Base-by-base conservation (phyloP, 30 jellyfish, hydroid and myxozoan genomes). In the Mastigias papua region DNA sequence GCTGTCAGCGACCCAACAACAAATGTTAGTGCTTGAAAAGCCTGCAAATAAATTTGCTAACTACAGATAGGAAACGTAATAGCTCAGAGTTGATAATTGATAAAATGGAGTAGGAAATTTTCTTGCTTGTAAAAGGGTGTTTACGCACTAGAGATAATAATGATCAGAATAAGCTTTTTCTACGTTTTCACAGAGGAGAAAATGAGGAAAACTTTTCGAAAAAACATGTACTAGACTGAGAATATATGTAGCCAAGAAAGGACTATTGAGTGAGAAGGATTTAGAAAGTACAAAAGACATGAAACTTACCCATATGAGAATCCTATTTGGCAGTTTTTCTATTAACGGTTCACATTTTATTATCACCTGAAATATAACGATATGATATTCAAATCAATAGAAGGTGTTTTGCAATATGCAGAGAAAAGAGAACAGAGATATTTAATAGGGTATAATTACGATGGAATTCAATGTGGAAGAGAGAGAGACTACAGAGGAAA, bases 251-350 rank as follows among this genome's bases (percentile, higher is more conserved):
- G n/a, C 7, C 7, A 42, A 42, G 13, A 42, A 8, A 42, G 13
- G 13, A 42, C 13, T 15, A 42, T 4, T 42, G 54, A 42, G 54
- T 42, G 0, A 15, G 54, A 42, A n/a, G n/a, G n/a, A n/a, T n/a
- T n/a, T n/a, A n/a, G n/a, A n/a, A n/a, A n/a, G n/a, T n/a, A n/a
- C n/a, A n/a, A 54, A 11, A 54, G 27, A 54, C 25, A 0, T 26
- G 21, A 61, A 20, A 16, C 94, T 17, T 82, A 93, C 98, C 98
- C 97, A 93, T 26, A 93, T 89, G 51, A 89, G 34, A 16, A 93
- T 85, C 63, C 98, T 78, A 68, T 93, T 75, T 22, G 97, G 98
- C 34, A 93, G 46, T 57, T 80, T 89, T 50, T 93, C 97, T 3
- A 88, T 78, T 65, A 51, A 21, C 48, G 83, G 80, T 57, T 93